Conservation (phyloP, 2,888 invertebrate species). For the Syritta pipiens region DNA sequence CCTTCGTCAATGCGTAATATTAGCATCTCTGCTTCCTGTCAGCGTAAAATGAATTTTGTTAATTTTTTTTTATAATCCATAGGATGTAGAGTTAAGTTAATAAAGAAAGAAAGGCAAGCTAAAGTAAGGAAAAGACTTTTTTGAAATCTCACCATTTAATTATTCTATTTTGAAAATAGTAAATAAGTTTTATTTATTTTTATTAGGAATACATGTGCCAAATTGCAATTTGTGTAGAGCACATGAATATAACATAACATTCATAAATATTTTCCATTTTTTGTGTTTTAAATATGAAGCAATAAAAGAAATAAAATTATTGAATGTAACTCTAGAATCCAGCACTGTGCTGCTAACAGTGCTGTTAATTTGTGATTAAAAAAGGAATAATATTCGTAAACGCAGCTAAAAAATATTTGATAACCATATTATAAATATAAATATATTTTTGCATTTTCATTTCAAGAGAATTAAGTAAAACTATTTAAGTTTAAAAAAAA, state of each 20-base stretch:
- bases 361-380: slow-evolving; percentile 55
- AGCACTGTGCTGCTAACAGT: slow-evolving; percentile 31
- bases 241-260: slow-evolving; percentile 50
- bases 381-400: slow-evolving; percentile 36
- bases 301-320: slow-evolving; percentile 43
- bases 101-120: slow-evolving; percentile 17
- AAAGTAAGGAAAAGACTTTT: slow-evolving; percentile 17
- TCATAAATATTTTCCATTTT: slow-evolving; percentile 63
- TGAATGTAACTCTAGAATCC: slow-evolving; percentile 26
- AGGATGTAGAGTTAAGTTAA: slow-evolving; percentile 40
- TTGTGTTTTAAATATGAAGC: slow-evolving; percentile 37
- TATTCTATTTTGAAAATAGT: slow-evolving; percentile 17
- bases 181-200: slow-evolving; percentile 66
- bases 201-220: slow-evolving; percentile 61
- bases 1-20: too few relatives aligned
- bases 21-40: slow-evolving; percentile 22
- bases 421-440: slow-evolving; percentile 24
- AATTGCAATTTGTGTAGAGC: slow-evolving; percentile 66
- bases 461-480: slow-evolving; percentile 3
- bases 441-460: slow-evolving; percentile 1
- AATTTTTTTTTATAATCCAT: slow-evolving; percentile 46
- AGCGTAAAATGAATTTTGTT: slow-evolving; percentile 25
- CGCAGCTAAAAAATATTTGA: slow-evolving; percentile 52
- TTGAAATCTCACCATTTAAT: slow-evolving; percentile 27
- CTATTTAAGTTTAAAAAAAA: too few relatives aligned